These are phyloP conservation scores for Sphaeramia orbicularis DNA, from an alignment of 2,797 vertebrate species.

Conservation along the genomic window DNA sequence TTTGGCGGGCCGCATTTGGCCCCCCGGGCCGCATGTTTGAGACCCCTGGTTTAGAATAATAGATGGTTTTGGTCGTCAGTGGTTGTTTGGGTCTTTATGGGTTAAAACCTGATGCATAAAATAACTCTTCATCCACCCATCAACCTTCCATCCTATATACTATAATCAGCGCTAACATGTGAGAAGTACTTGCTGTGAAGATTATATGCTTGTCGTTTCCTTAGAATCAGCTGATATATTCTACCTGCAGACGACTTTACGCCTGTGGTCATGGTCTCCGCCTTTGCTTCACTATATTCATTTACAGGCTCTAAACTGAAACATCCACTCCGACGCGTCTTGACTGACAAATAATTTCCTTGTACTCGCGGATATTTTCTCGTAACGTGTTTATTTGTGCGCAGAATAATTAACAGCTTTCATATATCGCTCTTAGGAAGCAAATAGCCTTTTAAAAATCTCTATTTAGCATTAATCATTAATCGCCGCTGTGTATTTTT, in stretches of 20 bases:
- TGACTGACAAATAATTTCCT: conserved; percentile 1
- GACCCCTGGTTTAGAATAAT: too few relatives aligned
- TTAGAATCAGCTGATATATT: conserved; percentile 16
- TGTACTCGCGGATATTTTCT: not conserved
- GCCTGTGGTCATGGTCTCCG: not conserved
- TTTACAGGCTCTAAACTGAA: conserved; percentile 7
- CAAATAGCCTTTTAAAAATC: too few relatives aligned
- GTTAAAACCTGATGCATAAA: too few relatives aligned
- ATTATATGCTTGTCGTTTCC: conserved; percentile 18
- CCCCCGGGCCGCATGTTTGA: too few relatives aligned
- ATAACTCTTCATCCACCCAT: too few relatives aligned
- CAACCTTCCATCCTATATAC: too few relatives aligned
- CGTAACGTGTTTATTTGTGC: not conserved
- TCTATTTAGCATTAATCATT: too few relatives aligned
- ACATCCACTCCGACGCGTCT: not conserved
- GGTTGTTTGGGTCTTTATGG: too few relatives aligned
- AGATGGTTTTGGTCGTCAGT: too few relatives aligned
- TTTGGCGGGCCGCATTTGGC: too few relatives aligned
- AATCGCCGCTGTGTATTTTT: not conserved
- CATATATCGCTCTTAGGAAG: not conserved
- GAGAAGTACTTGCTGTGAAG: conserved; percentile 16
- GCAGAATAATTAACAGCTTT: not conserved
- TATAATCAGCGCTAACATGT: not conserved
- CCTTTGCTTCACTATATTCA: not conserved
- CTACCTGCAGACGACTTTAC: conserved; percentile 17